These are phyloP conservation scores for Smutsia temminckii DNA, from an alignment of 2,797 vertebrate species.

Conservation along the genomic window DNA sequence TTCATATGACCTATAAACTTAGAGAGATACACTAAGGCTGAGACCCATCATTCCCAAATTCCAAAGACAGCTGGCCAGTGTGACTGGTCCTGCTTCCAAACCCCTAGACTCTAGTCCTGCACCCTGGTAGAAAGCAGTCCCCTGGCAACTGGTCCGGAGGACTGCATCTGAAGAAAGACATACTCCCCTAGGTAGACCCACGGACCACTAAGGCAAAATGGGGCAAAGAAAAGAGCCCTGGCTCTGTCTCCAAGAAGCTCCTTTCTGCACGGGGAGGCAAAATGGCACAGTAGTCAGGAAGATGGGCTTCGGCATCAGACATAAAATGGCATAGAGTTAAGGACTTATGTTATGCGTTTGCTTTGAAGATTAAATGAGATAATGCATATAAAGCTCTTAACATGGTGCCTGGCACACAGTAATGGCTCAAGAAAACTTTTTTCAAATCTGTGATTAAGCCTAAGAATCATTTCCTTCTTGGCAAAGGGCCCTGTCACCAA, in stretches of 20 bases:
- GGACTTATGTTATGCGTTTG: background rate
- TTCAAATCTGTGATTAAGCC: background rate
- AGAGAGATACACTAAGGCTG: background rate
- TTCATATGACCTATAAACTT: background rate
- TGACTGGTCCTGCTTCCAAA: background rate
- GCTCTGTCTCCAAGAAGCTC: background rate
- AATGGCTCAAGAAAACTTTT: background rate
- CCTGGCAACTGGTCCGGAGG: background rate
- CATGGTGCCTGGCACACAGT: background rate
- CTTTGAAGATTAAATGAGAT: slow-evolving; percentile 33
- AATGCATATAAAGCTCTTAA: background rate
- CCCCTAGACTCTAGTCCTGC: background rate
- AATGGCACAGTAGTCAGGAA: background rate
- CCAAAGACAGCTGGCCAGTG: background rate
- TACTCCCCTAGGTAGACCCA: background rate
- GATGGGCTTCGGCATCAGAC: background rate
- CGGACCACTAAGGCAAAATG: background rate
- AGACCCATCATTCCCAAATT: background rate
- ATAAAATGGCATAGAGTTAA: background rate
- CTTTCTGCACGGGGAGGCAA: background rate
- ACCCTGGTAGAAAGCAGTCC: background rate
- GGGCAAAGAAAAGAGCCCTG: background rate
- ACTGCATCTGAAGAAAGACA: background rate
- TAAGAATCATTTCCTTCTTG: background rate
- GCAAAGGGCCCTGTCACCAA: background rate